Evolutionary conservation across 2,113 vertebrate genomes (phyloP), one percentile per base, ranked within the genome.

Genomic region (Thunnus thynnus): DNA sequence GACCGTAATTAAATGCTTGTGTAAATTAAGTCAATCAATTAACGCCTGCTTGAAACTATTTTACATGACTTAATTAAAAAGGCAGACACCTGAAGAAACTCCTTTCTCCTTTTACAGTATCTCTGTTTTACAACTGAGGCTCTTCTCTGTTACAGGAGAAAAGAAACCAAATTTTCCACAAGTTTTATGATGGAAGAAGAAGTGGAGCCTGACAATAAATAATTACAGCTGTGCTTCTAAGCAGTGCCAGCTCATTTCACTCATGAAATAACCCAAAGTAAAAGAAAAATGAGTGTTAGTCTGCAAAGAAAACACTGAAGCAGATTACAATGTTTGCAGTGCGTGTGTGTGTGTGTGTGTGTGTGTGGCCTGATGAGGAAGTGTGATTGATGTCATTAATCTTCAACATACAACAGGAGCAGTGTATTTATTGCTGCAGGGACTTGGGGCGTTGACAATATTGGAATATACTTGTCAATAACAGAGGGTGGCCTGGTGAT

Each of bases 311-410:
- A 85, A 76, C 57, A 12, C 64, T 0, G 3, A 52, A 16, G 83
- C 57, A 57, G 70, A 79, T 84, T 50, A 73, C 57, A 63, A 16
- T 67, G 58, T 78, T 51, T 32, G 78, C 56, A 95, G 81, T 10
- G 3, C 51, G 36, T 60, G 18, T 16, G 84, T 48, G 12, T 76
- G 27, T 30, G 27, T 30, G 27, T 30, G 27, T 30, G 3, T 60
- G 36, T 27, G 46, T 32, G 66, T 22, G 47, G 20, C 46, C 54
- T 78, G 77, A 82, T 88, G 80, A 79, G 65, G 51, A 55, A 17
- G 48, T 14, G 50, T 86, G 84, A 87, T 80, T 78, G 76, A 86
- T 88, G 62, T 41, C 54, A 63, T 90, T 86, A 85, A 86, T 87
- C 73, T 76, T 69, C 30, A 27, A 52, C 67, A 74, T 18, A 51